Conservation (phyloP, 2,113 vertebrate species). For the Albula goreensis region DNA sequence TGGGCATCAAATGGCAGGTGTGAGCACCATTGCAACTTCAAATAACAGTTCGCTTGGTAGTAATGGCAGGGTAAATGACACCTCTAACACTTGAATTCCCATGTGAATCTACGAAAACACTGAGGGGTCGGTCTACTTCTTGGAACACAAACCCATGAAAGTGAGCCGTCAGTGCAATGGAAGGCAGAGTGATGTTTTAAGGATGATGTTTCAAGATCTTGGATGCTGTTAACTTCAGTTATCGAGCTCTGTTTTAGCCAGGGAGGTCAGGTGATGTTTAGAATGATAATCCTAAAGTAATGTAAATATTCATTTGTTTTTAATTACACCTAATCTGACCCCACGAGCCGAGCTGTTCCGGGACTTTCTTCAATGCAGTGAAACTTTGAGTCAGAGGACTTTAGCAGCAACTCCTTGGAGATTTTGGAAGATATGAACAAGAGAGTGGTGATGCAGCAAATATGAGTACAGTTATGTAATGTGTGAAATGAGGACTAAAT, state of each 20-base stretch:
- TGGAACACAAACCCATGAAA: background rate
- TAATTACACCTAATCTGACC: background rate
- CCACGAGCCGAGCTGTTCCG: background rate
- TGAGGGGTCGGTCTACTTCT: background rate
- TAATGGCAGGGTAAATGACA: background rate
- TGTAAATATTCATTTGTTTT: background rate
- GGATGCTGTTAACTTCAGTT: background rate
- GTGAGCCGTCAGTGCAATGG: too few species aligned
- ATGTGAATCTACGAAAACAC: background rate
- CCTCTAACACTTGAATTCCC: background rate
- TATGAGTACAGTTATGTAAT: slow-evolving; percentile 19
- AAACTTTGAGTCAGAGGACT: background rate
- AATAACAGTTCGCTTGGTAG: background rate
- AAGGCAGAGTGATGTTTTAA: background rate
- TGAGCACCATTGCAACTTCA: background rate
- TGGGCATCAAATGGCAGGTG: background rate
- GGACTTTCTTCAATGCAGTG: background rate
- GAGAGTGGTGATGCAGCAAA: background rate
- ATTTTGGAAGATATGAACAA: background rate
- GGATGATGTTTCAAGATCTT: background rate
- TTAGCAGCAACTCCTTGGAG: background rate
- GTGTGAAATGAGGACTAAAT: slow-evolving; percentile 9
- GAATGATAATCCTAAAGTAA: background rate
- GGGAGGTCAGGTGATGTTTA: background rate
- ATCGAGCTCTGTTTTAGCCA: background rate